Evolutionary conservation across 2,113 vertebrate species (phyloP).

Genomic region (Fulmarus glacialis): DNA sequence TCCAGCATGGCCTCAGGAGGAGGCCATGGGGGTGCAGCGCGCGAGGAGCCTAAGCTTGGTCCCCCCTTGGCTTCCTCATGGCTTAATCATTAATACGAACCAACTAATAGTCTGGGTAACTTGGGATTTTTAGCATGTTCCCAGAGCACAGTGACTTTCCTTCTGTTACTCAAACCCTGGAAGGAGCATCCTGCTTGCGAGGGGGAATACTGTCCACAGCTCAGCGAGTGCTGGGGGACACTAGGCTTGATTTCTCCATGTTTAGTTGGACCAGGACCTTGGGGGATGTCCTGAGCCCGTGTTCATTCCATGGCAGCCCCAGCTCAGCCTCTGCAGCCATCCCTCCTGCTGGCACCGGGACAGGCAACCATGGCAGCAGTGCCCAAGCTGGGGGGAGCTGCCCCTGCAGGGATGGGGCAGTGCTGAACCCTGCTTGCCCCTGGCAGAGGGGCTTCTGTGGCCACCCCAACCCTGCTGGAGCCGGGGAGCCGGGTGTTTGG

Average conservation of each 20-base stretch:
- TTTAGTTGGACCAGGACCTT: background rate
- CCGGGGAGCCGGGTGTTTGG: background rate
- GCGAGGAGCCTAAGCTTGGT: background rate
- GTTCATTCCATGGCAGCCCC: background rate
- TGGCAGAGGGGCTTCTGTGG: background rate
- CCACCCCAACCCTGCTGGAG: too few relatives aligned
- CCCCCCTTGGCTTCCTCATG: background rate
- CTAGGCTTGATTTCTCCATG: accelerated
- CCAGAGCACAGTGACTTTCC: background rate
- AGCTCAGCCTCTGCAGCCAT: background rate
- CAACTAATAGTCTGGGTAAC: background rate
- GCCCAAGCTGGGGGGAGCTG: background rate
- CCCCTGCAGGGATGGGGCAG: background rate
- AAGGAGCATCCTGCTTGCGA: background rate
- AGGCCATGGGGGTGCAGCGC: accelerated
- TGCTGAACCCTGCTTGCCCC: background rate
- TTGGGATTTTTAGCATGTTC: background rate
- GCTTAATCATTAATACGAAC: background rate
- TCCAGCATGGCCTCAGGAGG: background rate
- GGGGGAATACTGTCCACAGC: background rate
- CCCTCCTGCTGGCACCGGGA: background rate
- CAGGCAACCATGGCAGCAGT: accelerated
- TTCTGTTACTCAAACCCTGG: background rate
- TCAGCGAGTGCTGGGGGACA: background rate
- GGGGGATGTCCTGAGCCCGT: accelerated